Conservation (phyloP, 2,113 vertebrate species). For the Cyprinus carpio region DNA sequence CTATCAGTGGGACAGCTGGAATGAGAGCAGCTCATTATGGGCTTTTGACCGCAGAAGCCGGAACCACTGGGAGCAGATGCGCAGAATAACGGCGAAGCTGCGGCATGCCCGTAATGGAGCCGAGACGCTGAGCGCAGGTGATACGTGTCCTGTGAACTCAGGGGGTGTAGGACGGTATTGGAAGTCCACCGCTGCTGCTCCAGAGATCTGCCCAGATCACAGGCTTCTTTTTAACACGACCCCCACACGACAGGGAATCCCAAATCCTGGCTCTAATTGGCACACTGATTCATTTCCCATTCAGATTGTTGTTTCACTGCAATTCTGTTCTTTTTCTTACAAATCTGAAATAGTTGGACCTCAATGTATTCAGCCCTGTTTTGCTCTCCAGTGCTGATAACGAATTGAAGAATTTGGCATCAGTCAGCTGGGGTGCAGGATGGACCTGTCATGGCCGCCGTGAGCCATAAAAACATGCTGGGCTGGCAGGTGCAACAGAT, state of each 20-base stretch:
- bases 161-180: constrained; percentile 62
- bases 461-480: constrained; percentile 15
- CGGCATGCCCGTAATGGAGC: constrained; percentile 16
- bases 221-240: constrained; percentile 30
- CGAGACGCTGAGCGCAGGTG: constrained; percentile 76
- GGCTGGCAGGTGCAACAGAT: constrained; percentile 39
- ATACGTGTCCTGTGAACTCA: constrained; percentile 59
- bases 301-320: constrained; percentile 20
- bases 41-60: constrained; percentile 23
- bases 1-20: constrained; percentile 47
- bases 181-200: constrained; percentile 20
- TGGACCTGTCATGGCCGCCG: not conserved
- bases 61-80: constrained; percentile 38
- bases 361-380: not conserved
- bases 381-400: not conserved
- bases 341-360: constrained; percentile 3
- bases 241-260: constrained; percentile 34
- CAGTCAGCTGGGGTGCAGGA: not conserved
- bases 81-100: constrained; percentile 15
- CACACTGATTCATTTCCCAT: constrained; percentile 17
- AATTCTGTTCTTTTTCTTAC: not conserved
- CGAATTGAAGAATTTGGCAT: not conserved
- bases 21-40: constrained; percentile 41
- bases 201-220: constrained; percentile 18
- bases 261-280: constrained; percentile 30